Base-by-base conservation (phyloP, 2,888 invertebrate species). In the Epistrophe eligans region DNA sequence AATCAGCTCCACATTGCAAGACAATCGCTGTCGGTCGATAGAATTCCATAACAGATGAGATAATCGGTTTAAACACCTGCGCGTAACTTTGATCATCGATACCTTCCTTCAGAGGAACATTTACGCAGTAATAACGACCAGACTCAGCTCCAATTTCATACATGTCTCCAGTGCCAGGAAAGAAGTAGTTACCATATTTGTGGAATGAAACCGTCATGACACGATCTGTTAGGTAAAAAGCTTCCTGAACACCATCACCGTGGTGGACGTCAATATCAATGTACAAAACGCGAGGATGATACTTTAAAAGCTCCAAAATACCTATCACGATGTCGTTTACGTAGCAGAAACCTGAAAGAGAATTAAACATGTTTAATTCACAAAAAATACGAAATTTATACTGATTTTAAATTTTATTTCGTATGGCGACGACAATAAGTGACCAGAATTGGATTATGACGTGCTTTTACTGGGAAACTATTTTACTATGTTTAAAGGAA, bases 131-230 rank as follows among this genome's bases (percentile, higher is more conserved):
- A 92, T 98, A 99, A 71, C 98, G 94, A 0, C 99, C 99, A 91
- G 97, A 97, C 92, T 99, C 99, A 0, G 98, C 97, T 0, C 99
- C 99, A 67, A 99, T 96, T 93, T 99, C 99, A 92, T 98, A 99
- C 99, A 99, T 99, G 92, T 99, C 99, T 0, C 99, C 99, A 0
- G 99, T 99, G 0, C 99, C 99, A 0, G 99, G 99, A 91, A 99
- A 99, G 93, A 99, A 99, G 91, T 97, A 98, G 91, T 98, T 98
- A 2, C 99, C 99, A 91, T 99, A 99, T 93, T 99, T 99, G 91
- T 99, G 99, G 92, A 99, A 99, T 60, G 99, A 99, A 1, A 99
- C 99, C 0, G 99, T 99, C 99, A 99, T 99, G 0, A 99, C 99
- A 84, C 99, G 93, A 92, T 99, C 99, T 0, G 99, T 99, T 6